Evolutionary conservation across 2,113 vertebrate genomes (phyloP).

Genomic region (Centrocercus urophasianus): DNA sequence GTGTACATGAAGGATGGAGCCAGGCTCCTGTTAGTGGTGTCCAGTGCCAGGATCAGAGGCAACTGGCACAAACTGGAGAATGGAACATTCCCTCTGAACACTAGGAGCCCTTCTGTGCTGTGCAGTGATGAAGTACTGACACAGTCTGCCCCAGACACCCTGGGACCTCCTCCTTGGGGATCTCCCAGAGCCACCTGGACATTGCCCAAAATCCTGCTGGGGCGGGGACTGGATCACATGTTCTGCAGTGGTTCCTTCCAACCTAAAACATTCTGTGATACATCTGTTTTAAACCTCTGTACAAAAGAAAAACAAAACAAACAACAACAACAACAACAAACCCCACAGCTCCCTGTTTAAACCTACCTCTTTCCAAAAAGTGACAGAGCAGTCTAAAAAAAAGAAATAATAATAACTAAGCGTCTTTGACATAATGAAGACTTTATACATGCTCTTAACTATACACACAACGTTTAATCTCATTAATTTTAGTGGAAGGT

Average conservation of each 20-base stretch:
- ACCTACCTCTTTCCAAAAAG: neutral
- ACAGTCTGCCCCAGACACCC: neutral
- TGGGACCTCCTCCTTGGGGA: neutral
- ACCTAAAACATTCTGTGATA: neutral
- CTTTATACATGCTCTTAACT: neutral
- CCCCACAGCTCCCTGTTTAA: neutral
- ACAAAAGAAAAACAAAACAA: neutral
- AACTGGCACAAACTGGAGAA: neutral
- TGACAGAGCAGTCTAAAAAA: neutral
- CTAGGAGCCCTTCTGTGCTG: neutral
- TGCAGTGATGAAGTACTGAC: neutral
- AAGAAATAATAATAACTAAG: no score
- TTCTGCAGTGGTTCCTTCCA: neutral
- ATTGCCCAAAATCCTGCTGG: neutral
- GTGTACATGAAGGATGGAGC: neutral
- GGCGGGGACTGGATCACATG: neutral
- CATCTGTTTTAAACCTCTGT: neutral
- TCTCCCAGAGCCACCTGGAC: neutral
- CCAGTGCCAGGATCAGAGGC: neutral
- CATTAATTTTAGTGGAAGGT: neutral
- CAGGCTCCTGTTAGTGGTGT: neutral
- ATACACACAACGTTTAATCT: neutral
- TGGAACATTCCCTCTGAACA: neutral
- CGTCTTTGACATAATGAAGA: neutral
- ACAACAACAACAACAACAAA: neutral